phyloP scores from a whole-genome alignment of 2,113 vertebrate species.

The Sprattus sprattus region DNA sequence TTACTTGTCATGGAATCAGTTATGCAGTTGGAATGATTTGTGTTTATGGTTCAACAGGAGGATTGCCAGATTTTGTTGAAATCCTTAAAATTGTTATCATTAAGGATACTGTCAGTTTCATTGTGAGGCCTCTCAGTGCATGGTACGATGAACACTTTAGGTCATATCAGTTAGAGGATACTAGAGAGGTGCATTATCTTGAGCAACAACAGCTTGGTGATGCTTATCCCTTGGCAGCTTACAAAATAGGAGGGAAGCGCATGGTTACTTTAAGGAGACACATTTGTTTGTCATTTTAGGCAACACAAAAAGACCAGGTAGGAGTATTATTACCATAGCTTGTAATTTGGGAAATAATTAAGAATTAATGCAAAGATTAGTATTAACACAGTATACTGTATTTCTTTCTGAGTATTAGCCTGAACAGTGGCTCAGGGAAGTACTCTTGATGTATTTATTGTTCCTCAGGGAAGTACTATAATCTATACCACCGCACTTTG shows the following conservation, averaged over 20 bases:
- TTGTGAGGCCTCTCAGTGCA: conserved; percentile 39
- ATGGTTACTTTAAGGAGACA: background rate
- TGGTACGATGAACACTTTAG: conserved; percentile 40
- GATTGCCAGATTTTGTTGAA: conserved; percentile 39
- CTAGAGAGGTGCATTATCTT: background rate
- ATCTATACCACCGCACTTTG: too few relatives aligned
- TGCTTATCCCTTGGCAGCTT: background rate
- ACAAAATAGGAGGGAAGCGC: background rate
- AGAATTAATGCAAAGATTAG: too few relatives aligned
- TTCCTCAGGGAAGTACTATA: too few relatives aligned
- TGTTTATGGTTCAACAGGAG: conserved; percentile 28
- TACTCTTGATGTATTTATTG: too few relatives aligned
- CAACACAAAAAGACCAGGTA: too few relatives aligned
- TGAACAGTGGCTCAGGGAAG: too few relatives aligned
- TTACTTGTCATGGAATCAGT: conserved; percentile 37
- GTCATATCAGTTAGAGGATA: conserved; percentile 31
- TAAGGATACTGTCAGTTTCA: conserved; percentile 22
- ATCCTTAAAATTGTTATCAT: conserved; percentile 33
- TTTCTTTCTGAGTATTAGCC: too few relatives aligned
- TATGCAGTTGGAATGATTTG: conserved; percentile 44
- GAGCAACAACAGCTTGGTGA: background rate
- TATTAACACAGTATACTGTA: too few relatives aligned
- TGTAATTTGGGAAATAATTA: too few relatives aligned
- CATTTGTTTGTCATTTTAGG: background rate
- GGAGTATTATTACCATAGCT: background rate